phyloP scores from a whole-genome alignment of 2,888 invertebrate species.

The Caenorhabditis japonica region DNA sequence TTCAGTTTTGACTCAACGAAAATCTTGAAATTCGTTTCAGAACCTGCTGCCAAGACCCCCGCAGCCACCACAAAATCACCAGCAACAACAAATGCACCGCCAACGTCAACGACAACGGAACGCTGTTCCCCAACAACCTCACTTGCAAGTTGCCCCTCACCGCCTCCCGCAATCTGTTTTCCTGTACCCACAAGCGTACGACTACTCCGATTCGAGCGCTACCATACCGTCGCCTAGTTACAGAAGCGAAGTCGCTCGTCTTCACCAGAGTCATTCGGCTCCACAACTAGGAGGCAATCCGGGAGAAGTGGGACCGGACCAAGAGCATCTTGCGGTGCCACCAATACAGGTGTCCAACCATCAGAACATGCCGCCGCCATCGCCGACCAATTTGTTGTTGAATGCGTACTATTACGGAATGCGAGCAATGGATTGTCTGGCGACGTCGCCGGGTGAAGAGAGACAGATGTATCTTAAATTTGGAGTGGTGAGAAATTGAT shows the following conservation, averaged over 20 bases:
- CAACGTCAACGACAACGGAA: not conserved
- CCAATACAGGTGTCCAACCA: not conserved
- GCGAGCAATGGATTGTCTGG: constrained; percentile 49
- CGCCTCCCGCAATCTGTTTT: not conserved
- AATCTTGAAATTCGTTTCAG: not conserved
- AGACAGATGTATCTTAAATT: constrained; percentile 31
- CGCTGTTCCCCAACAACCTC: not conserved
- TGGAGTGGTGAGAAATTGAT: constrained; percentile 13
- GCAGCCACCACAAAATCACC: constrained; percentile 7
- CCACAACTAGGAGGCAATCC: constrained; percentile 58
- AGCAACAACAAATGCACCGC: not conserved
- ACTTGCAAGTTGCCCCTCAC: constrained; percentile 3
- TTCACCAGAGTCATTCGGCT: constrained; percentile 72
- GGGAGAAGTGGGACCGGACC: not conserved
- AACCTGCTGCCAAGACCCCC: not conserved
- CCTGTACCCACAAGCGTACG: constrained; percentile 46
- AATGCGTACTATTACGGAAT: constrained; percentile 46
- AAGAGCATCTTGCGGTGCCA: not conserved
- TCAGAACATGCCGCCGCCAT: constrained; percentile 13
- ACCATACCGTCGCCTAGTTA: constrained; percentile 9
- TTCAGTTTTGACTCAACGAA: no score
- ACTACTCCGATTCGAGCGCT: not conserved
- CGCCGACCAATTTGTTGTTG: constrained; percentile 7
- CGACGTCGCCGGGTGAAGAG: constrained; percentile 29
- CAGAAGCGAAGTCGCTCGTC: constrained; percentile 22